A percentile compares a stretch with the other conserved stretches of the same genome.
phyloP scores from a whole-genome alignment of 2,113 vertebrate genomes.

The Potamarius usumacintae region DNA sequence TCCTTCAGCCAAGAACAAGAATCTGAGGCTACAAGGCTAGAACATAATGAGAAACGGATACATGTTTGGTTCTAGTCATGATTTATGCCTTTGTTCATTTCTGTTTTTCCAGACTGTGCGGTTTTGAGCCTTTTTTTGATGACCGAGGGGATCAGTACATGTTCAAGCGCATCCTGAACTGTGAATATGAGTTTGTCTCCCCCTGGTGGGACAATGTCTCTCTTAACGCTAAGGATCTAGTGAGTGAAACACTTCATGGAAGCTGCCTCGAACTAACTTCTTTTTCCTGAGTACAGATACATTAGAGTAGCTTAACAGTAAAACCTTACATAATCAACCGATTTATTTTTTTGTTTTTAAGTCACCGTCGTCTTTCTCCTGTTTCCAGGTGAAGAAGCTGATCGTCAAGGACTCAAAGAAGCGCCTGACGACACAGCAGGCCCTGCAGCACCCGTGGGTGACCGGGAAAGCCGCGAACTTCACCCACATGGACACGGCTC shows the following conservation, averaged over 20 bases:
- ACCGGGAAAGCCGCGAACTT: constrained; percentile 87
- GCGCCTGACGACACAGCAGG: constrained; percentile 82
- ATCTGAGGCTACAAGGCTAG: not conserved
- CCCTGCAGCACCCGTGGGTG: constrained; percentile 87
- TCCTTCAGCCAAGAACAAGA: not conserved
- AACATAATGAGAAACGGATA: not conserved
- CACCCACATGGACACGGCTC: constrained; percentile 86
- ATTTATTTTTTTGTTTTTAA: too few species aligned
- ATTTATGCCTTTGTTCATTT: not conserved
- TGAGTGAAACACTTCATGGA: constrained; percentile 65
- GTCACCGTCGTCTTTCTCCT: not conserved
- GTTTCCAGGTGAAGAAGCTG: constrained; percentile 81
- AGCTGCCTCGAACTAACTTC: not conserved
- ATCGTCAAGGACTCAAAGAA: constrained; percentile 88
- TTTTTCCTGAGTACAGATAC: not conserved
- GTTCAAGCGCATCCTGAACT: constrained; percentile 87
- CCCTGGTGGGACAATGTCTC: constrained; percentile 92
- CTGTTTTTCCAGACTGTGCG: constrained; percentile 77
- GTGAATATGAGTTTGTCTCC: constrained; percentile 90
- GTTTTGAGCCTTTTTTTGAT: constrained; percentile 89
- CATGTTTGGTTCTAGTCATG: not conserved
- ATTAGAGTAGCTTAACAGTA: not conserved
- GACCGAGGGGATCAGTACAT: constrained; percentile 88
- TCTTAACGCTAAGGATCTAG: constrained; percentile 88
- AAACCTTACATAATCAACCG: not conserved